Evolutionary conservation across 23 tunicate genomes (phyloP).

Genomic region (Botrylloides violaceus): DNA sequence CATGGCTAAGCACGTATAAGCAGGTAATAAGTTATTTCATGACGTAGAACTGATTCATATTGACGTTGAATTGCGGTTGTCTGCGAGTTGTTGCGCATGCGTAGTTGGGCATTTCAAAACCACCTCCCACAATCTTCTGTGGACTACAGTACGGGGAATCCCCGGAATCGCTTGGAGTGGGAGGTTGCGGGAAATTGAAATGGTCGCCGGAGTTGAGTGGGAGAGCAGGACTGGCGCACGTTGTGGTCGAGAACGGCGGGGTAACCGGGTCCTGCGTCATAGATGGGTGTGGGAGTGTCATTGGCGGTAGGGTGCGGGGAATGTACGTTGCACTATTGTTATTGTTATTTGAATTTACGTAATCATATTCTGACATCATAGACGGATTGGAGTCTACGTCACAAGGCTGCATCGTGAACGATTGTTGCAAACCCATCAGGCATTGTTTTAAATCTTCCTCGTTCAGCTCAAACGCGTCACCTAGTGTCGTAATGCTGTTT

Average conservation of each 20-base stretch:
- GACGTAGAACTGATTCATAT: not conserved
- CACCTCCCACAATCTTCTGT: slow-evolving; percentile 29
- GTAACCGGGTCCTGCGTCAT: slow-evolving; percentile 25
- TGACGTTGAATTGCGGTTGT: not conserved
- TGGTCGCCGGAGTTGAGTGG: slow-evolving; percentile 30
- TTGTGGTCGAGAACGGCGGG: slow-evolving; percentile 62
- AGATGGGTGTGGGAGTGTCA: slow-evolving; percentile 23
- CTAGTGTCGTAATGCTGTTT: too few relatives aligned
- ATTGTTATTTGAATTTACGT: slow-evolving; percentile 34
- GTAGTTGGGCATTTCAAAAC: too few relatives aligned
- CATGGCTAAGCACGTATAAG: too few relatives aligned
- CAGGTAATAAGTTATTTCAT: not conserved
- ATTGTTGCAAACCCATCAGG: slow-evolving; percentile 36
- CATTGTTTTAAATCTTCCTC: slow-evolving; percentile 23
- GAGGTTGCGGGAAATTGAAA: slow-evolving; percentile 28
- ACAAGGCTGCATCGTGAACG: slow-evolving; percentile 27
- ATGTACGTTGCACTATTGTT: slow-evolving; percentile 16
- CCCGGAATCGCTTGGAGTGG: slow-evolving; percentile 79
- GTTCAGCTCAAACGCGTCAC: not conserved
- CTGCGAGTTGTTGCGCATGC: not conserved
- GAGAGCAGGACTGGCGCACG: slow-evolving; percentile 45
- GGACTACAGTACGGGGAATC: slow-evolving; percentile 84
- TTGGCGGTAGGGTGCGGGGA: slow-evolving; percentile 34
- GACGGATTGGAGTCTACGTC: slow-evolving; percentile 24
- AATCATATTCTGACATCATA: not conserved